phyloP scores from a whole-genome alignment of 2,113 vertebrate species.

The Hippocampus barbouri region DNA sequence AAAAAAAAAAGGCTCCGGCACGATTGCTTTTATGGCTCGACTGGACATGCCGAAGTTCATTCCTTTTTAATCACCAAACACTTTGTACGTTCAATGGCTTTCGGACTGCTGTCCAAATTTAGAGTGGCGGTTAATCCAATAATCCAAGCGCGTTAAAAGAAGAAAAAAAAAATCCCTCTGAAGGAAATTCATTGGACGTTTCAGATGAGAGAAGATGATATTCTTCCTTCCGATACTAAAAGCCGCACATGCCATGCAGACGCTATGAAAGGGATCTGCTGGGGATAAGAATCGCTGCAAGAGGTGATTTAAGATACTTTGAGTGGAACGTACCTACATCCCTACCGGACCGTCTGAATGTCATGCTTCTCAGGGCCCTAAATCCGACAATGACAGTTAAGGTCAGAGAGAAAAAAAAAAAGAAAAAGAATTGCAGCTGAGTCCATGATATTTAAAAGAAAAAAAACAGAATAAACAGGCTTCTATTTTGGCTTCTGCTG shows the following conservation, averaged over 20 bases:
- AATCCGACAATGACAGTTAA: neutral
- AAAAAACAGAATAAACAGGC: too few relatives aligned
- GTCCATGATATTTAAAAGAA: neutral
- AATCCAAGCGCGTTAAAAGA: neutral
- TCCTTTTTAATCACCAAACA: neutral
- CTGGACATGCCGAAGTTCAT: neutral
- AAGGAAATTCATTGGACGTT: conserved; percentile 1
- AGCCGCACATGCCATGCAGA: neutral
- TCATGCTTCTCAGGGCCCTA: neutral
- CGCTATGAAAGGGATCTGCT: neutral
- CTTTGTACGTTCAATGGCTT: neutral
- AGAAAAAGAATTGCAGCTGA: neutral
- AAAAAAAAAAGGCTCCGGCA: conserved; percentile 10
- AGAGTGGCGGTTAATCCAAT: neutral
- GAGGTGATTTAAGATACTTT: conserved; percentile 1
- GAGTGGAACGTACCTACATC: neutral
- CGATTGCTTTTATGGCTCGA: neutral
- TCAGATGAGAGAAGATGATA: neutral
- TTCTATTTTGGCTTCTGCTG: too few relatives aligned
- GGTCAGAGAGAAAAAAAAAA: neutral
- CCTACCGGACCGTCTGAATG: neutral
- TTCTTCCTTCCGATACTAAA: neutral
- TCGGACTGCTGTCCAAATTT: neutral
- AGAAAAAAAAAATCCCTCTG: neutral
- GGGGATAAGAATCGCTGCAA: neutral